phyloP scores from a whole-genome alignment of 2,888 invertebrate genomes.

The Lepidochrysops patricia region DNA sequence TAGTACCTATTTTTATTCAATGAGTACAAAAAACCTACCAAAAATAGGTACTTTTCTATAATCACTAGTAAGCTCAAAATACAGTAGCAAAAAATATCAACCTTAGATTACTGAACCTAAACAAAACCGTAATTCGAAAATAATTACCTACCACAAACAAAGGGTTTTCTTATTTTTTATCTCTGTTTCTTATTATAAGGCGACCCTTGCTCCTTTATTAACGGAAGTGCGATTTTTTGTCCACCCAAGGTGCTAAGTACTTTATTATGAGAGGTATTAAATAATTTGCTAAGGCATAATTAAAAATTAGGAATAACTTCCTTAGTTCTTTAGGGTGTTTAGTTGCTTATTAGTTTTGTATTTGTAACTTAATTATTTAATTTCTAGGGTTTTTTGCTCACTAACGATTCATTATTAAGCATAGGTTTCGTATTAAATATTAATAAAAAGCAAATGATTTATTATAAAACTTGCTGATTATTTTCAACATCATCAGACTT shows the following conservation, averaged over 20 bases:
- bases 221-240: slow-evolving; percentile 44
- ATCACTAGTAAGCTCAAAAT: not conserved
- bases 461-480: no score
- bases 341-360: slow-evolving; percentile 47
- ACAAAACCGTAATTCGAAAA: slow-evolving; percentile 1
- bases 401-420: no score
- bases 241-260: slow-evolving; percentile 48
- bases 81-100: not conserved
- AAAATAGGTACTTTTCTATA: not conserved
- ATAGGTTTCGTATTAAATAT: no score
- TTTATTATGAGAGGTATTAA: slow-evolving; percentile 48
- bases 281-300: slow-evolving; percentile 46
- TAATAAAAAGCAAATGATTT: no score
- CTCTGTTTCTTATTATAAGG: slow-evolving; percentile 18
- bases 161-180: not conserved
- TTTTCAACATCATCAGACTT: no score
- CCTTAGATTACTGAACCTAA: not conserved
- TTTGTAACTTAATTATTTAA: slow-evolving; percentile 1
- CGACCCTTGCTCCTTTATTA: slow-evolving; percentile 22
- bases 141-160: not conserved
- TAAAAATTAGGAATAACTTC: slow-evolving; percentile 55
- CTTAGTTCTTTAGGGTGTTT: slow-evolving; percentile 39
- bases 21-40: no score
- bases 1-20: no score
- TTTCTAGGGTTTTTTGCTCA: not conserved